Base-by-base conservation (phyloP, 2,888 invertebrate genomes). In the Caenorhabditis wallacei region DNA sequence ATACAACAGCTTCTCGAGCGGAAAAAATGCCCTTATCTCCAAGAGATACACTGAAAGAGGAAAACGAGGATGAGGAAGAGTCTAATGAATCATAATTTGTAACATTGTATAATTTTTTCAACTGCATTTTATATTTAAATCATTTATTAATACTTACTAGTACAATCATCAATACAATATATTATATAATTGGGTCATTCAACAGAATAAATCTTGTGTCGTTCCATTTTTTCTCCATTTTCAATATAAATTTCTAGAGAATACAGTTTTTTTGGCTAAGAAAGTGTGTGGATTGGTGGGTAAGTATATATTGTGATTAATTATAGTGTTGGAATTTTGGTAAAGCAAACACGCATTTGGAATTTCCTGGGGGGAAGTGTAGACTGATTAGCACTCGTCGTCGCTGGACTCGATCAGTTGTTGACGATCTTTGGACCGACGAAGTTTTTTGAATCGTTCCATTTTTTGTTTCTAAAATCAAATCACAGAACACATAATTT, bases 371-470 rank as follows among this genome's bases (percentile, higher is more conserved):
- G 2, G 11, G 16, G 16, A 40, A 40, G 11, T 5, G 51, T 26
- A 2, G n/a, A n/a, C 10, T 20, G 16, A 35, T 78, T 43, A 84
- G 16, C 46, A 35, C 26, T 84, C 84, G 24, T 84, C 84, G 30
- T 84, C 84, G 18, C 75, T 75, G 11, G 84, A 84, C 26, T 84
- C 84, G 24, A 84, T 84, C 35, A 84, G 40, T 46, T 78, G 78
- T 35, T 84, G 80, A 5, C 78, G 72, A 74, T 84, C 84, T 69
- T 84, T 84, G 53, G 80, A 59, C 46, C 69, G 71, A 20, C 80
- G 69, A 26, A 68, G 48, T 64, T 84, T 84, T 35, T 69, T 84
- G 51, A 78, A 54, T n/a, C 59, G 54, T 61, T 78, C 76, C 78
- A 78, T 80, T 61, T 76, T 80, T 43, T 76, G 75, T 22, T 80